Base-by-base conservation (phyloP, 2,888 invertebrate species). In the Callosobruchus maculatus region DNA sequence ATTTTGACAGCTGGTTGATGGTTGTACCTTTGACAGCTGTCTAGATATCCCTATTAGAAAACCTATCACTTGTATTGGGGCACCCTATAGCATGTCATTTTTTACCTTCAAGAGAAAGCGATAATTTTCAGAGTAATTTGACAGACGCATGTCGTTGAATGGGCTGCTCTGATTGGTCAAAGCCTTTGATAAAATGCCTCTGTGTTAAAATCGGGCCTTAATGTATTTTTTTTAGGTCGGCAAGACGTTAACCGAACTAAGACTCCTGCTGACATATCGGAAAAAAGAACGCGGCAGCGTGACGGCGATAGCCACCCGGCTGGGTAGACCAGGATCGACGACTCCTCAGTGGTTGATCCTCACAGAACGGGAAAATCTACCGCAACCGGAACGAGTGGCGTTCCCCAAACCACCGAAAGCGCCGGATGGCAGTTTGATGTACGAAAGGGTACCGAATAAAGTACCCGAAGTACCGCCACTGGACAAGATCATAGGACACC, bases 321-420 rank as follows among this genome's bases (percentile, higher is more conserved):
- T 94, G 74, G 94, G 93, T 22, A 91, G 92, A 83, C 91, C 91
- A 0, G 89, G 89, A 70, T 85, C 87, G 70, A 76, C 81, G 0
- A 83, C 83, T 71, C 91, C 92, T 71, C 89, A 89, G 80, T 95
- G 94, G 94, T 89, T 95, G 75, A 88, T 91, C 78, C 90, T 94
- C 74, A 94, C 94, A 76, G 92, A 93, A 79, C 91, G 91, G 78
- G 92, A 92, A 91, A 92, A 88, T 72, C 91, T 96, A 88, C 96
- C 96, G 78, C 91, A 91, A 88, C 95, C 95, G 67, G 92, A 92
- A 80, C 92, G 93, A 84, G 92, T 94, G 80, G 94, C 94, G 83
- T 97, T 95, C 88, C 97, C 97, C 73, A 94, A 95, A 87, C 97
- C 97, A 79, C 96, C 96, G 71, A 96, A 95, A 88, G 96, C 94